Percentiles rank a stretch among this genome's conserved stretches.
Conservation (phyloP, 2,113 vertebrate genomes). For the Scomber japonicus region DNA sequence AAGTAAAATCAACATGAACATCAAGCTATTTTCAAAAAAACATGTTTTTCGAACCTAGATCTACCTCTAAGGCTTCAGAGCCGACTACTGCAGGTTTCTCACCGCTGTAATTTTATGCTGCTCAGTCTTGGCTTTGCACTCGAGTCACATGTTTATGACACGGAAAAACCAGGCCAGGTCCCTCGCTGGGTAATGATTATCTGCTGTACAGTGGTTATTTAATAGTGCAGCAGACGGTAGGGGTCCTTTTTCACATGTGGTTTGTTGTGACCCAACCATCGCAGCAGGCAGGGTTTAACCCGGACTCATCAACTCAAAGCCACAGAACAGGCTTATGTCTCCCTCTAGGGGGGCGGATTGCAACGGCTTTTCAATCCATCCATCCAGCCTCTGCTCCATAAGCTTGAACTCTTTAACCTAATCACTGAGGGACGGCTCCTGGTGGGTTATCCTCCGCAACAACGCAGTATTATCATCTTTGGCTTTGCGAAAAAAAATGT, state of each 20-base stretch:
- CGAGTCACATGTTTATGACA: conserved; percentile 15
- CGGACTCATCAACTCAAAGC: neutral
- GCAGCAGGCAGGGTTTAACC: neutral
- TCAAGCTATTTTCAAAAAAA: conserved; percentile 30
- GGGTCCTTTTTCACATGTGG: neutral
- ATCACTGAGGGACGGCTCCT: neutral
- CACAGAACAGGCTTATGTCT: conserved; percentile 49
- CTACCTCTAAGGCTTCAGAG: neutral
- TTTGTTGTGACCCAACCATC: neutral
- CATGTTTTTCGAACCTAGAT: conserved; percentile 3
- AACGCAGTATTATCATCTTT: conserved; percentile 63
- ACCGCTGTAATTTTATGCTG: neutral
- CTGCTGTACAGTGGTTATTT: conserved; percentile 15
- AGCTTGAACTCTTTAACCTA: neutral
- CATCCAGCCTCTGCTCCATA: neutral
- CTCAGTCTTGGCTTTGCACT: neutral
- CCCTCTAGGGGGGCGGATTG: conserved; percentile 55
- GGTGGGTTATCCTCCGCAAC: conserved; percentile 8
- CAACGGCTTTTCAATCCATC: neutral
- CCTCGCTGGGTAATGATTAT: neutral
- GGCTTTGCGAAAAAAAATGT: conserved; percentile 62
- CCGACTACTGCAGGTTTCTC: conserved; percentile 2
- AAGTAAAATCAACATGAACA: conserved; percentile 43
- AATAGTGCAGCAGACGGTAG: conserved; percentile 12
- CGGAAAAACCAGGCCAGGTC: conserved; percentile 12